phyloP scores from a whole-genome alignment of 2,888 invertebrate genomes.

The Pemphredon lugubris region DNA sequence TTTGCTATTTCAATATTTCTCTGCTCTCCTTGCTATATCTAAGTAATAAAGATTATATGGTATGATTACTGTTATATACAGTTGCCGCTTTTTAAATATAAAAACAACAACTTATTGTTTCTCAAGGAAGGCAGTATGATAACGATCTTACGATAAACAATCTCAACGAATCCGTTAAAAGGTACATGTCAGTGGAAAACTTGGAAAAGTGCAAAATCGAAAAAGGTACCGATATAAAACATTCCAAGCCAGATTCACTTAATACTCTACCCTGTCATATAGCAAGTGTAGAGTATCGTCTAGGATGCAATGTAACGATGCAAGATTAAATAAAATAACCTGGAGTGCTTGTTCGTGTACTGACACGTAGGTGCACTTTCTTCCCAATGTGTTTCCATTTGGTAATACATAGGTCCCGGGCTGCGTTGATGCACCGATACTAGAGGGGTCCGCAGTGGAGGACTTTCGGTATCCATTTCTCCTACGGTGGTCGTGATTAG shows the following conservation, averaged over 20 bases:
- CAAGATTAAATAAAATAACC: conserved; percentile 61
- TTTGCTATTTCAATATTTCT: too few relatives aligned
- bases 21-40: too few relatives aligned
- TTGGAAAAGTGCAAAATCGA: conserved; percentile 27
- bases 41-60: too few relatives aligned
- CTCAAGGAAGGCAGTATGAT: too few relatives aligned
- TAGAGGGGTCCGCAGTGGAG: conserved; percentile 71
- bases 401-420: conserved; percentile 67
- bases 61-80: too few relatives aligned
- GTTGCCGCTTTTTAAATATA: too few relatives aligned
- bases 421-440: conserved; percentile 73
- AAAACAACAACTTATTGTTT: too few relatives aligned
- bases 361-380: conserved; percentile 82
- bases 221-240: conserved; percentile 28
- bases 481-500: conserved; percentile 68
- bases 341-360: conserved; percentile 75
- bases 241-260: conserved; percentile 49
- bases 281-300: conserved; percentile 27
- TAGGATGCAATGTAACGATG: conserved; percentile 38
- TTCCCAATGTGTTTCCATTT: conserved; percentile 88
- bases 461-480: conserved; percentile 74
- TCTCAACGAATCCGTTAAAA: too few relatives aligned
- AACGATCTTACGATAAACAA: too few relatives aligned
- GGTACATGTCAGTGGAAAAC: neutral
- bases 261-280: conserved; percentile 44